phyloP scores from a whole-genome alignment of 2,113 vertebrate species.

The Ornithorhynchus anatinus region DNA sequence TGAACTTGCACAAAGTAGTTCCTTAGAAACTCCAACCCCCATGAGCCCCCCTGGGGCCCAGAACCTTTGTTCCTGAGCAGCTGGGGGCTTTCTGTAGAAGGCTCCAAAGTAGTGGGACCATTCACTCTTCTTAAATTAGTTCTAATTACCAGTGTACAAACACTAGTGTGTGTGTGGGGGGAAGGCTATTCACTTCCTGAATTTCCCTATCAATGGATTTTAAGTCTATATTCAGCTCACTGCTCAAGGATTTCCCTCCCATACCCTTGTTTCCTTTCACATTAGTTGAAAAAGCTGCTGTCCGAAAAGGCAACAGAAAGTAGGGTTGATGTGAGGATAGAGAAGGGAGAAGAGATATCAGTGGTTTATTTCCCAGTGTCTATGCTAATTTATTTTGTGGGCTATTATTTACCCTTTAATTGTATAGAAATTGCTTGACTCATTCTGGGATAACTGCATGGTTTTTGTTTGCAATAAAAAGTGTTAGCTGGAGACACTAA shows the following conservation, averaged over 20 bases:
- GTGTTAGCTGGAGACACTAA: slow-evolving; percentile 26
- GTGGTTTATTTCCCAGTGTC: background rate
- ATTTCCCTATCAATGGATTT: background rate
- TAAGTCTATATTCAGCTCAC: background rate
- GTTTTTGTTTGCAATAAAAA: too few species aligned
- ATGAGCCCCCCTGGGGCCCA: background rate
- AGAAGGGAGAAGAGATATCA: background rate
- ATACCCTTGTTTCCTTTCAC: background rate
- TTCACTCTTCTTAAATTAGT: slow-evolving; percentile 58
- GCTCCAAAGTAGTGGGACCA: slow-evolving; percentile 28
- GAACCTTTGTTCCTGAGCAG: slow-evolving; percentile 29
- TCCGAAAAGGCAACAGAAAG: background rate
- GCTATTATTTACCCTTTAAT: slow-evolving; percentile 40
- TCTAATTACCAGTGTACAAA: slow-evolving; percentile 69
- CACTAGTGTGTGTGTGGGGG: background rate
- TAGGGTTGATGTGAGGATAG: background rate
- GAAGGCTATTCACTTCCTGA: background rate
- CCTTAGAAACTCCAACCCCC: slow-evolving; percentile 35
- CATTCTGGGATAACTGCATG: background rate
- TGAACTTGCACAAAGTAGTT: slow-evolving; percentile 27
- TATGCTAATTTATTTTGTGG: background rate
- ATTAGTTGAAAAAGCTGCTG: background rate
- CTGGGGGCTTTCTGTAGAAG: slow-evolving; percentile 38
- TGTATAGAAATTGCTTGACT: slow-evolving; percentile 10
- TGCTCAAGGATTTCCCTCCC: background rate